These are phyloP conservation scores for Lacanobia wlatinum DNA, from an alignment of 2,888 invertebrate species.

Conservation along the genomic window DNA sequence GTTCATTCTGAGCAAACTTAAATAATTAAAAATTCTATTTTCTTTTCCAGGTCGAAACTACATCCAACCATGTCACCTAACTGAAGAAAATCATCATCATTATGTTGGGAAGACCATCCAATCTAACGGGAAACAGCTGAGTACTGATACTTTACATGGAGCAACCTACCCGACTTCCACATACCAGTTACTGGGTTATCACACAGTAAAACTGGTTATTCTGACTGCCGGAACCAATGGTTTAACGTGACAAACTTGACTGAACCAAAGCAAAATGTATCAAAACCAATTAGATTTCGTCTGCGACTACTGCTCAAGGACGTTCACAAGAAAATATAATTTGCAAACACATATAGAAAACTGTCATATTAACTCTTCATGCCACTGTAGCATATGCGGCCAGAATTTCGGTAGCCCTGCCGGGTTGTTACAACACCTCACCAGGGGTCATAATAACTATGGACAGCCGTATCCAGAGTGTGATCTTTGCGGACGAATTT, in stretches of 20 bases:
- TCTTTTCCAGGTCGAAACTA: slow-evolving; percentile 12
- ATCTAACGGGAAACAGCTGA: not conserved
- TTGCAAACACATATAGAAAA: slow-evolving; percentile 83
- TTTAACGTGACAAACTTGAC: not conserved
- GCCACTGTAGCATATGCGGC: slow-evolving; percentile 79
- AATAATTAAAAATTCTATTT: not conserved
- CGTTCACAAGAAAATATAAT: slow-evolving; percentile 84
- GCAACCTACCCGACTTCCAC: not conserved
- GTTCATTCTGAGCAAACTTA: not conserved
- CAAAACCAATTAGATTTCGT: slow-evolving; percentile 71
- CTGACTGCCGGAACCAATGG: not conserved
- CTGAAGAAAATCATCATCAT: not conserved
- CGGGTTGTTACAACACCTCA: slow-evolving; percentile 77
- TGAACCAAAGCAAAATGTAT: slow-evolving; percentile 59
- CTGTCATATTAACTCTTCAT: slow-evolving; percentile 77
- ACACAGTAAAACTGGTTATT: not conserved
- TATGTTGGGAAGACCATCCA: not conserved
- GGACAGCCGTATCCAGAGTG: slow-evolving; percentile 81
- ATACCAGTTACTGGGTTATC: not conserved
- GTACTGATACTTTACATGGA: not conserved
- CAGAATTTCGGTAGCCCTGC: slow-evolving; percentile 78
- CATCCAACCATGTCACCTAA: not conserved
- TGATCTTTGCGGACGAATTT: slow-evolving; percentile 82
- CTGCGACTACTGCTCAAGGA: slow-evolving; percentile 82
- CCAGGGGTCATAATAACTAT: slow-evolving; percentile 79